These are phyloP conservation scores for Myotis lucifugus DNA, from an alignment of 2,113 vertebrate genomes.

Conservation along the genomic window DNA sequence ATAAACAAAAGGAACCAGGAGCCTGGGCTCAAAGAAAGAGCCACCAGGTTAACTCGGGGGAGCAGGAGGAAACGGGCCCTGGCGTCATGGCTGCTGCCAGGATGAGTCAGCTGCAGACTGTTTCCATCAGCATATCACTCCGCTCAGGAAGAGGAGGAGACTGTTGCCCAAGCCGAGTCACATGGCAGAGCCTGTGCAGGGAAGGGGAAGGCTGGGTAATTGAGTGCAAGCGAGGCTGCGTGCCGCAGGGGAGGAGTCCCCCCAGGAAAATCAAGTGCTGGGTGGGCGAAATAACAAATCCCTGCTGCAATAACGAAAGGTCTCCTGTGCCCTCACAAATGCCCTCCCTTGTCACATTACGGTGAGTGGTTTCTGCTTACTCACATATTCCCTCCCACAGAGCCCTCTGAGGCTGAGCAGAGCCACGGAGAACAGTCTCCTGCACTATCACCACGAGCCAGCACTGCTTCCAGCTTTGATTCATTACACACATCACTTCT, in stretches of 20 bases:
- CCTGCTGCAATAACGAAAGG: constrained; percentile 18
- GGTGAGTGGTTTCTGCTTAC: constrained; percentile 74
- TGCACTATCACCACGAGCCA: constrained; percentile 58
- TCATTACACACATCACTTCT: constrained; percentile 79
- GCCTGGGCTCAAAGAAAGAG: not conserved
- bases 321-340: constrained; percentile 64
- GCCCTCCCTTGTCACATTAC: constrained; percentile 71
- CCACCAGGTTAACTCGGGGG: not conserved
- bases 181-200: fast-evolving
- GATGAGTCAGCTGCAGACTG: not conserved
- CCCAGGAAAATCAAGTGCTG: constrained; percentile 25
- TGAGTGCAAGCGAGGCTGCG: not conserved
- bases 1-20: not conserved
- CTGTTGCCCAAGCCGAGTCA: not conserved
- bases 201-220: not conserved
- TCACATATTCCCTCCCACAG: constrained; percentile 58
- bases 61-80: not conserved
- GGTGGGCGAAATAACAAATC: constrained; percentile 48
- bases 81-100: not conserved
- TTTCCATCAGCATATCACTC: not conserved
- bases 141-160: not conserved
- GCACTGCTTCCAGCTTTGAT: constrained; percentile 72
- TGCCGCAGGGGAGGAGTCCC: not conserved
- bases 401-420: constrained; percentile 9
- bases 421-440: constrained; percentile 45